Evolutionary conservation across 2,797 vertebrate species (phyloP).

Genomic region (Brotula barbata): DNA sequence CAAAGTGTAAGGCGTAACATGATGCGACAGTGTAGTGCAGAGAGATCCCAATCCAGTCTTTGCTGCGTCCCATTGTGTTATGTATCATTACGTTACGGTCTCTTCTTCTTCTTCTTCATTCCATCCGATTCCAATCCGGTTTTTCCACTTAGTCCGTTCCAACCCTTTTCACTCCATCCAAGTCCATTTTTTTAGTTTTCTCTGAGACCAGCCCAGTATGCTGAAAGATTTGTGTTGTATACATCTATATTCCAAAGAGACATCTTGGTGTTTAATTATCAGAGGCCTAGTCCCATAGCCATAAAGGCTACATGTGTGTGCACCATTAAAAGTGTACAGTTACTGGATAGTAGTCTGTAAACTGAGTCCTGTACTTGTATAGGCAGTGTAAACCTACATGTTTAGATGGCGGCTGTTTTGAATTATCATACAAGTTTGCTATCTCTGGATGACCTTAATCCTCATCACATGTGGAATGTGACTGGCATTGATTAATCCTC

Average conservation of each 20-base stretch:
- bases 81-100: conserved; percentile 21
- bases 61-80: conserved; percentile 31
- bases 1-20: conserved; percentile 68
- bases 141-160: conserved; percentile 9
- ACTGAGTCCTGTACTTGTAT: conserved; percentile 46
- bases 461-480: conserved; percentile 33
- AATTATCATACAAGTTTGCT: conserved; percentile 43
- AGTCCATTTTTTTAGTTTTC: conserved; percentile 29
- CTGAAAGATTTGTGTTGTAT: conserved; percentile 17
- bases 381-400: conserved; percentile 60
- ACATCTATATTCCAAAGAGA: conserved; percentile 41
- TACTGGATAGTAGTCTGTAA: conserved; percentile 51
- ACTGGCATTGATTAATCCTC: conserved; percentile 39
- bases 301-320: conserved; percentile 27
- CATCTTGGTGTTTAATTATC: conserved; percentile 44
- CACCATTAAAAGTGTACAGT: conserved; percentile 44
- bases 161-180: conserved; percentile 36
- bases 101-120: conserved; percentile 20
- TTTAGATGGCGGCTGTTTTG: conserved; percentile 44
- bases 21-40: conserved; percentile 69
- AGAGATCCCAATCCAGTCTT: conserved; percentile 50
- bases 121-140: conserved; percentile 16
- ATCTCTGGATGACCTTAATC: conserved; percentile 9
- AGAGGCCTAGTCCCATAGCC: conserved; percentile 41
- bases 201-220: conserved; percentile 73